Evolutionary conservation across 2,113 vertebrate species (phyloP), one percentile per base, ranked within the genome.

Genomic region (Catagonus wagneri): DNA sequence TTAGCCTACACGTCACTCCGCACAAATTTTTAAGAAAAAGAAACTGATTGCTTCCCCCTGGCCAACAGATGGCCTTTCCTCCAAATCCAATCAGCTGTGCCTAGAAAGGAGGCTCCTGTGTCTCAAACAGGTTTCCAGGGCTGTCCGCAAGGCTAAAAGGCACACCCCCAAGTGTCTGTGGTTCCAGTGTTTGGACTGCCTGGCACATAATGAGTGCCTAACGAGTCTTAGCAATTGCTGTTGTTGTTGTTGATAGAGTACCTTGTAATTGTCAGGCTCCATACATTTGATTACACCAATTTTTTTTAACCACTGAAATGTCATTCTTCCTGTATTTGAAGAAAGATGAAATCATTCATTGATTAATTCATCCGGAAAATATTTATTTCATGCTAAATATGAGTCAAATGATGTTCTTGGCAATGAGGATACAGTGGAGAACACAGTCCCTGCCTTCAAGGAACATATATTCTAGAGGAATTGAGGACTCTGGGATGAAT

Each of bases 1-100:
- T 63, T 19, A 74, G 84, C 29, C 29, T 50, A 3, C 13, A 25
- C 0, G 0, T 54, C 69, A 72, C 75, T 90, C 63, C 61, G 52
- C 16, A 88, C 29, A 68, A 80, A 91, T 81, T 83, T 81, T 88
- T 25, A 92, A 83, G 83, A 83, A 91, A 93, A 92, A 60, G 66
- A 94, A 92, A 61, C 29, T 44, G 74, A 63, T 83, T 89, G 50
- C 60, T 89, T 54, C 14, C n/a, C 27, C 54, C 6, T 78, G 52
- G 10, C 61, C 83, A 32, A 90, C 29, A 60, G 89, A 93, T 58
- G 75, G 56, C 7, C 27, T 58, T 86, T 97, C 27, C 44, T 90
- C 34, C 65, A 44, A 23, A 87, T 79, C 34, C 27, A 81, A 44
- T 88, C 72, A 80, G 7, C 25, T 52, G 56, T 76, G 66, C 20